phyloP scores from a whole-genome alignment of 53 echinoderm and acorn worm species.

The Mesocentrotus franciscanus region DNA sequence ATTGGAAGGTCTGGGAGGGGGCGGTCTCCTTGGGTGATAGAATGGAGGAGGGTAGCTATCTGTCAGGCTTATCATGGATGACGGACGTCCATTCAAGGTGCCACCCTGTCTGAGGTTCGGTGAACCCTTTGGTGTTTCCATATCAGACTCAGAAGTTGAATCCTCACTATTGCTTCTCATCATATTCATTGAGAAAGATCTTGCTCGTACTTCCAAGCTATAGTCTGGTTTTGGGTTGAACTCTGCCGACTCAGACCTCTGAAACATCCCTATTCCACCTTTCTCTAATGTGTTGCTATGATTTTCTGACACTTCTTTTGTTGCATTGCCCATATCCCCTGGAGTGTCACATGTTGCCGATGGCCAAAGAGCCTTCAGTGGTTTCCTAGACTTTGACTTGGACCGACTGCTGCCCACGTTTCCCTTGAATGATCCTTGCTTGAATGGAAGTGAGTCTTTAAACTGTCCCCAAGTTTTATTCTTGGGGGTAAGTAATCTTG shows the following conservation, averaged over 20 bases:
- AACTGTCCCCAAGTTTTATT: constrained; percentile 60
- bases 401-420: constrained; percentile 49
- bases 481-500: constrained; percentile 31
- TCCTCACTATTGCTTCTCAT: constrained; percentile 33
- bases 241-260: constrained; percentile 49
- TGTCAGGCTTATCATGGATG: constrained; percentile 62
- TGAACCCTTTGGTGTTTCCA: constrained; percentile 16
- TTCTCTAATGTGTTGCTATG: neutral
- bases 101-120: constrained; percentile 48
- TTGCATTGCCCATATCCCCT: neutral
- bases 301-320: neutral
- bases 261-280: neutral
- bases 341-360: constrained; percentile 38
- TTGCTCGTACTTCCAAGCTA: neutral
- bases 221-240: constrained; percentile 3
- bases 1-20: constrained; percentile 58
- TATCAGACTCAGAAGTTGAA: constrained; percentile 37
- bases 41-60: constrained; percentile 32
- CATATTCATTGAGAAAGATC: constrained; percentile 52
- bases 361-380: constrained; percentile 62
- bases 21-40: constrained; percentile 28
- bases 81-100: constrained; percentile 28
- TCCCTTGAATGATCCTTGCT: constrained; percentile 58
- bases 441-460: constrained; percentile 56
- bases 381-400: constrained; percentile 59